Base-by-base conservation (phyloP, 2,888 invertebrate genomes). In the Macaria liturata region DNA sequence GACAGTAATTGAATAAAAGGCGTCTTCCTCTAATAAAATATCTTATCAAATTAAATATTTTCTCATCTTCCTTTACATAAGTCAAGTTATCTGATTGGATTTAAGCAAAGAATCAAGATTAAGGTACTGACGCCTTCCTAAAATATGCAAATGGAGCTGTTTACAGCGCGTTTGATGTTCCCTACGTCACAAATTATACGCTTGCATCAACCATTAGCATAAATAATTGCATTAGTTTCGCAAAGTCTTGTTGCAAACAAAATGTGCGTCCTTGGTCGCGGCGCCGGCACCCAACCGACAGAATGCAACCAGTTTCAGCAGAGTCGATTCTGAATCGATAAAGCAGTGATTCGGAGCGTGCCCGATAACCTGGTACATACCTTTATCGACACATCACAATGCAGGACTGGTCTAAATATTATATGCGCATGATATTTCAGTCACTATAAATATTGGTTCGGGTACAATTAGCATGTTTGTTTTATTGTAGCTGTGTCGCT, bases 291-390 rank as follows among this genome's bases (percentile, higher is more conserved):
- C 59, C 54, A 46, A 43, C 59, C 54, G 46, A 51, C 60, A 54
- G 55, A 65, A 64, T 62, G 68, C 66, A 72, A 68, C 64, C 69
- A 58, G 73, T 71, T 82, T 78, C 80, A 78, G 77, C 71, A 70
- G 77, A 81, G 78, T 72, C 71, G 70, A 75, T 74, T n/a, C 45
- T 52, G 55, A 67, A 65, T 63, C 66, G 67, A 72, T 66, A 65
- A 52, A 56, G 58, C 53, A 49, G 69, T 63, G 57, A 72, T 71
- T 70, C 64, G 70, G 67, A 71, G 68, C 75, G 67, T 58, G 60
- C 59, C 62, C 71, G 68, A 57, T 55, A 69, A 68, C 69, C 75
- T 20, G 20, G 20, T 20, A 72, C 70, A 70, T 68, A 67, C 75
- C 20, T 20, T 20, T 20, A 20, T 20, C 20, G 20, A 20, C 20